These are phyloP conservation scores for Amphipoea oculea DNA, from an alignment of 2,888 invertebrate species.

Conservation along the genomic window DNA sequence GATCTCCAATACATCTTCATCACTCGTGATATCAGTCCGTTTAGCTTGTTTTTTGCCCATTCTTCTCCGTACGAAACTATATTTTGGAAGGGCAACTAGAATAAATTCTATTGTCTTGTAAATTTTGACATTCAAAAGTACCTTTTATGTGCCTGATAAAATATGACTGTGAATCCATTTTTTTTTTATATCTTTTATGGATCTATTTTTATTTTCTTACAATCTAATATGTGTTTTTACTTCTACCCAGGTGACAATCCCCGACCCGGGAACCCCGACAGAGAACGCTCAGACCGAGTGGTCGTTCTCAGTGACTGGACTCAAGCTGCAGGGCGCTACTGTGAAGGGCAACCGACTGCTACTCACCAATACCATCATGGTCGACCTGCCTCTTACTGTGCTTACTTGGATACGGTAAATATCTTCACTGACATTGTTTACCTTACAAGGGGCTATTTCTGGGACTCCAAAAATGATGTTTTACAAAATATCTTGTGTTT, in stretches of 20 bases:
- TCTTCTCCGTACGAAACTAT: not conserved
- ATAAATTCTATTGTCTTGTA: not conserved
- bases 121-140: not conserved
- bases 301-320: constrained; percentile 94
- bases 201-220: not conserved
- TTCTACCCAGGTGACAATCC: constrained; percentile 89
- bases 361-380: constrained; percentile 98
- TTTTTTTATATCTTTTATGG: not conserved
- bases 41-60: not conserved
- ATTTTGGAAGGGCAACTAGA: not conserved
- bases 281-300: constrained; percentile 92
- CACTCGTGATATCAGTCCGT: not conserved
- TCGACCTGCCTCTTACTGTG: constrained; percentile 96
- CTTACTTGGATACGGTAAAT: constrained; percentile 96
- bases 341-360: constrained; percentile 97
- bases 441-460: not conserved
- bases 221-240: constrained; percentile 1
- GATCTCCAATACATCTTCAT: not conserved
- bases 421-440: not conserved
- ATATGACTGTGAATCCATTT: not conserved
- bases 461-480: too few relatives aligned
- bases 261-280: constrained; percentile 90
- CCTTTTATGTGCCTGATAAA: not conserved
- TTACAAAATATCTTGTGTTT: too few relatives aligned
- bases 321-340: constrained; percentile 99